phyloP scores from a whole-genome alignment of 2,113 vertebrate genomes.

The Coracopsis vasa region DNA sequence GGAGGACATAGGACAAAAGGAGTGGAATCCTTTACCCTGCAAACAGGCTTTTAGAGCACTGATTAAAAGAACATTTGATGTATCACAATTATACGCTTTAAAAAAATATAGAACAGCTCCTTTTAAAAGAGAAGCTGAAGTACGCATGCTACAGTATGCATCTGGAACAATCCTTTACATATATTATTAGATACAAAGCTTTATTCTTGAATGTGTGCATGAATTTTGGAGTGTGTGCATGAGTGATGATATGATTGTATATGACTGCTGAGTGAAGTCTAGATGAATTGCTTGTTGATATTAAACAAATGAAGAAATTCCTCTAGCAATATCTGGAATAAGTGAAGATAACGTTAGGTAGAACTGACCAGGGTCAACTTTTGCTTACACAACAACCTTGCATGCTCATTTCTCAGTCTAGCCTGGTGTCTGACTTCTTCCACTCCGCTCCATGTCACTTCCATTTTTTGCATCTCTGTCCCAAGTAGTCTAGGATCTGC shows the following conservation, averaged over 20 bases:
- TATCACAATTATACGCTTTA: not conserved
- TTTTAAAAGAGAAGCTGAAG: not conserved
- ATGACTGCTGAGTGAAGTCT: conserved; percentile 19
- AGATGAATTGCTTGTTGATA: conserved; percentile 47
- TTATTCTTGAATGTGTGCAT: not conserved
- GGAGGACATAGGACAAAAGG: not conserved
- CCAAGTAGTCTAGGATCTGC: not conserved
- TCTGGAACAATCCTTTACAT: not conserved
- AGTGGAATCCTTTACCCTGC: not conserved
- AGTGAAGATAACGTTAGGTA: not conserved
- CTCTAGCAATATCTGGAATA: not conserved
- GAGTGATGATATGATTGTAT: not conserved
- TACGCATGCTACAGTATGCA: not conserved
- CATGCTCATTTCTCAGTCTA: not conserved
- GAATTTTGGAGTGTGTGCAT: not conserved
- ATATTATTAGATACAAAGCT: not conserved
- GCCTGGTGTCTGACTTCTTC: not conserved
- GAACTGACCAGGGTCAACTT: not conserved
- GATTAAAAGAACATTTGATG: not conserved
- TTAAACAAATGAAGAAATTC: conserved; percentile 53
- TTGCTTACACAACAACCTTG: not conserved
- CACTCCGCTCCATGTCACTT: not conserved
- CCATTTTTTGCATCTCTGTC: not conserved
- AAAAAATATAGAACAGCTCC: not conserved
- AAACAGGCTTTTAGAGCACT: not conserved